A percentile compares a stretch with the other conserved stretches of the same genome.
Conservation (phyloP, 2,888 invertebrate genomes). For the Micoletzkya japonica region DNA sequence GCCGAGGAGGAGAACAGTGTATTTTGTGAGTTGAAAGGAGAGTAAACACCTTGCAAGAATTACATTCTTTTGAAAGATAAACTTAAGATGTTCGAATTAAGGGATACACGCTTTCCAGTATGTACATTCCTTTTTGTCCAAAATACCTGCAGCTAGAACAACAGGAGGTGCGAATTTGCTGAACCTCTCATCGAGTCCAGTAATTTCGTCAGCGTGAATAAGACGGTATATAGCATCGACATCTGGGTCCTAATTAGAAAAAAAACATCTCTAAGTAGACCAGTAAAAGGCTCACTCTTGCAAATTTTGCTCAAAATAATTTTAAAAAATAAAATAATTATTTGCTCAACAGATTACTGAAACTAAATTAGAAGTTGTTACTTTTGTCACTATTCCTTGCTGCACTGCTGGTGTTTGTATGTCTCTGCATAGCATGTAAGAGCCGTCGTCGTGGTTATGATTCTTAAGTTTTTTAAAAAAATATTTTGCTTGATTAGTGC, state of each 20-base stretch:
- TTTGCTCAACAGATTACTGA: not conserved
- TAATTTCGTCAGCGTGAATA: conserved; percentile 33
- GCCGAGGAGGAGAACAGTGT: conserved; percentile 43
- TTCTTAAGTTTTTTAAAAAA: not conserved
- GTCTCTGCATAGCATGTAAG: conserved; percentile 29
- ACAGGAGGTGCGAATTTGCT: conserved; percentile 41
- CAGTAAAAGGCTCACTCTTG: not conserved
- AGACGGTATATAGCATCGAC: conserved; percentile 35
- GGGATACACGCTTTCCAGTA: not conserved
- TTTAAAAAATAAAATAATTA: not conserved
- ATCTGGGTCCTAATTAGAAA: conserved; percentile 31
- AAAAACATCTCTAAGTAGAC: too few relatives aligned
- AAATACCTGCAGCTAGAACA: conserved; percentile 31
- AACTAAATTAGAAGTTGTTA: not conserved
- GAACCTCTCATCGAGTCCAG: conserved; percentile 36
- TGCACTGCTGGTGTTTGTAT: conserved; percentile 40
- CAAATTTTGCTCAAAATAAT: too few relatives aligned
- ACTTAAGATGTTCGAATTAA: not conserved
- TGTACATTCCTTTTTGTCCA: not conserved
- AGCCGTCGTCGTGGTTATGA: conserved; percentile 13
- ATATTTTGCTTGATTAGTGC: not conserved
- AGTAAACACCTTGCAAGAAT: conserved; percentile 30
- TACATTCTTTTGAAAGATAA: not conserved
- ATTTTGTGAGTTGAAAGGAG: conserved; percentile 50
- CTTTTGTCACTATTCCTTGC: conserved; percentile 42